phyloP scores from a whole-genome alignment of 64 coral and sea anemone genomes.

The Cladopsammia gracilis region DNA sequence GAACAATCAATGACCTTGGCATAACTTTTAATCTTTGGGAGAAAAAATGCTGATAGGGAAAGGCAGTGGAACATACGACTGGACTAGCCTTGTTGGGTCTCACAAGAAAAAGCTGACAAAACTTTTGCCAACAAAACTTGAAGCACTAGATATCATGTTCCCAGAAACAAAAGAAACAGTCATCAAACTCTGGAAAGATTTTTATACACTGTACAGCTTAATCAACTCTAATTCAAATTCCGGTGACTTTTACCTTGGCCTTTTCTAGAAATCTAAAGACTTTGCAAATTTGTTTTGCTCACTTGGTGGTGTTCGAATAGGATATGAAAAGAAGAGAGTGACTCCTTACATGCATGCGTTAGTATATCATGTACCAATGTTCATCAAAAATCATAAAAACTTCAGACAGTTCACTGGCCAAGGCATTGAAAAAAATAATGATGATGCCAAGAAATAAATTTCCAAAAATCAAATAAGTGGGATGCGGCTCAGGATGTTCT shows the following conservation, averaged over 20 bases:
- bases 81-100: slow-evolving; percentile 60
- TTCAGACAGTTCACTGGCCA: slow-evolving; percentile 75
- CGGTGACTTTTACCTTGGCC: slow-evolving; percentile 10
- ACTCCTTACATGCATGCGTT: slow-evolving; percentile 74
- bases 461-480: slow-evolving; percentile 40
- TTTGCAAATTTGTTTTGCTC: slow-evolving; percentile 64
- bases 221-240: not conserved
- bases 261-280: slow-evolving; percentile 44
- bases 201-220: slow-evolving; percentile 8
- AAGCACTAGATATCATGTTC: slow-evolving; percentile 39
- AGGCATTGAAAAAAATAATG: slow-evolving; percentile 67
- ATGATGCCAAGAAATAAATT: not conserved
- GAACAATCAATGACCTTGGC: slow-evolving; percentile 52
- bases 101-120: slow-evolving; percentile 59
- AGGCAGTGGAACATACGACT: slow-evolving; percentile 22
- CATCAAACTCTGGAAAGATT: slow-evolving; percentile 41
- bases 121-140: slow-evolving; percentile 49
- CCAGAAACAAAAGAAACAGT: slow-evolving; percentile 49
- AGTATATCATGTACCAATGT: slow-evolving; percentile 50
- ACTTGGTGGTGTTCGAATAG: slow-evolving; percentile 42
- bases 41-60: slow-evolving; percentile 63
- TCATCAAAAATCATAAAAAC: slow-evolving; percentile 38
- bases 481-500: slow-evolving; percentile 54
- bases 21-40: slow-evolving; percentile 55
- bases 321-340: slow-evolving; percentile 37